Conservation (phyloP, 2,888 invertebrate genomes). For the Priocnemis perturbator region DNA sequence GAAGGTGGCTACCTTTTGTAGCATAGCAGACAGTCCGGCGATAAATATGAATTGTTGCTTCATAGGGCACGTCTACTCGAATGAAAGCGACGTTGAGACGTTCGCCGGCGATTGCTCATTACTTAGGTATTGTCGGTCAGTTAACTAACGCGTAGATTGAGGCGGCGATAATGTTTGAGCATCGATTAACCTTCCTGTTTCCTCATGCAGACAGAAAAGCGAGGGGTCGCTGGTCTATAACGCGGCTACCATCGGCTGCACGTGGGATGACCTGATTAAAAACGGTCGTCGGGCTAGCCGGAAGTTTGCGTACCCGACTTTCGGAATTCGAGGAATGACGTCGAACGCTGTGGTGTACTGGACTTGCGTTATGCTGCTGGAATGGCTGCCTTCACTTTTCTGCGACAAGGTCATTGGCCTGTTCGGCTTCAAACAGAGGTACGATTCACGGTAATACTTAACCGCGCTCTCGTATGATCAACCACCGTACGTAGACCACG, state of each 20-base stretch:
- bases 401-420: slow-evolving; percentile 58
- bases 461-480: no score
- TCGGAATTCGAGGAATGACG: slow-evolving; percentile 65
- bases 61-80: no score
- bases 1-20: no score
- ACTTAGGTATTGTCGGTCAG: no score
- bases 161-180: not conserved
- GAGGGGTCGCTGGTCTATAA: slow-evolving; percentile 53
- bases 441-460: slow-evolving; percentile 22
- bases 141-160: no score
- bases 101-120: no score
- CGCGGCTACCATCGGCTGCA: slow-evolving; percentile 56
- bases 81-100: no score
- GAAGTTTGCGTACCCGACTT: slow-evolving; percentile 66
- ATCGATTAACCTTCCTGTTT: slow-evolving; percentile 5
- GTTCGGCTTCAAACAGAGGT: slow-evolving; percentile 62
- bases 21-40: no score
- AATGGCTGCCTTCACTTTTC: slow-evolving; percentile 66
- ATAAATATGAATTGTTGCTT: no score
- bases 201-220: not conserved
- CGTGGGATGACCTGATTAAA: slow-evolving; percentile 63
- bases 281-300: slow-evolving; percentile 55
- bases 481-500: no score
- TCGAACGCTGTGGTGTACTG: slow-evolving; percentile 56
- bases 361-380: slow-evolving; percentile 60